Percentiles rank a stretch among this genome's conserved stretches.
Conservation (phyloP, 2,113 vertebrate genomes). For the Osmerus eperlanus region DNA sequence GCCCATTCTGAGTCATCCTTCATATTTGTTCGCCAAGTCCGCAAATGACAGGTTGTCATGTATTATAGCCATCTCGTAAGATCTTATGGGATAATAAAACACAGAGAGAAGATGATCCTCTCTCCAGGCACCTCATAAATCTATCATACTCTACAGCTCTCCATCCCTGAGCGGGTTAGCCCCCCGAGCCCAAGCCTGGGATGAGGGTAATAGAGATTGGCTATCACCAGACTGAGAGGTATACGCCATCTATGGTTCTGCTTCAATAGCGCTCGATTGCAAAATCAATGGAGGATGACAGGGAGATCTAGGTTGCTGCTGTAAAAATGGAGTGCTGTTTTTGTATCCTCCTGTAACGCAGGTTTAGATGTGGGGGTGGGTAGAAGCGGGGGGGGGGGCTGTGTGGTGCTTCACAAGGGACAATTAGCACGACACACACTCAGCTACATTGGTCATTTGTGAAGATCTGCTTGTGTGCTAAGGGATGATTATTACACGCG, state of each 20-base stretch:
- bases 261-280: slow-evolving; percentile 63
- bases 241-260: slow-evolving; percentile 54
- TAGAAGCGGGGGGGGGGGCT: slow-evolving; percentile 7
- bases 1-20: slow-evolving; percentile 52
- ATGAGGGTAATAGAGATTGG: slow-evolving; percentile 61
- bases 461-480: no score
- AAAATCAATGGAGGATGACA: slow-evolving; percentile 72
- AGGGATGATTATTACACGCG: no score
- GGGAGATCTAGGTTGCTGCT: slow-evolving; percentile 52
- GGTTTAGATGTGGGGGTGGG: slow-evolving; percentile 17
- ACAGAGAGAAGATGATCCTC: slow-evolving; percentile 48
- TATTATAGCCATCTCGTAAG: slow-evolving; percentile 51
- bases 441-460: no score
- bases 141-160: slow-evolving; percentile 43
- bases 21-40: slow-evolving; percentile 42
- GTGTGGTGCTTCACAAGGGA: slow-evolving; percentile 39
- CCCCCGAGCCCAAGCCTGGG: slow-evolving; percentile 45
- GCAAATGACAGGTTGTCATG: slow-evolving; percentile 51
- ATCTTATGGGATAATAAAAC: slow-evolving; percentile 68
- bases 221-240: slow-evolving; percentile 50
- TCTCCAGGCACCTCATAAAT: slow-evolving; percentile 59
- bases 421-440: slow-evolving; percentile 39
- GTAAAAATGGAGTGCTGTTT: slow-evolving; percentile 39
- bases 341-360: slow-evolving; percentile 11
- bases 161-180: slow-evolving; percentile 28